Base-by-base conservation (phyloP, 2,797 vertebrate species). In the Acipenser ruthenus region DNA sequence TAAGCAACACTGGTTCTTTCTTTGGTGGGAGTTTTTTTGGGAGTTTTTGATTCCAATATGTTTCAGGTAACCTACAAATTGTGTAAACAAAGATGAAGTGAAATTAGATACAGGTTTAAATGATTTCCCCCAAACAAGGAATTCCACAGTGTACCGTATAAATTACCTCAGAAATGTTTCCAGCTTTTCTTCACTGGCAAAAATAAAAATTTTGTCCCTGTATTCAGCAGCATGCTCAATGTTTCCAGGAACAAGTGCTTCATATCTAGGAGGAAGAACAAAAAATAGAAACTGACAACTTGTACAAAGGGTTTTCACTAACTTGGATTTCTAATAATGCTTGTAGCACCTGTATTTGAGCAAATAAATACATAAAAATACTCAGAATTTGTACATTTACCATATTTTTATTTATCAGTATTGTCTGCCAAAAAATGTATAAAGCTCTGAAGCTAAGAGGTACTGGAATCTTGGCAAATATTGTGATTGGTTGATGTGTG, bases 1-100 rank as follows among this genome's bases (percentile, higher is more conserved):
- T 94, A 70, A 96, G 86, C n/a, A 73, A 55, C 13, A 94, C 52
- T 11, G 93, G 90, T 12, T 93, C 88, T 78, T 86, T 89, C 69
- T 88, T 69, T 1, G 96, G 95, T 67, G 94, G 96, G 60, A 95
- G 84, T 86, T 98, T 98, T 66, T 48, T 49, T 12, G 96, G 94
- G 69, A 97, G 88, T 74, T 81, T 93, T 78, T 92, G 89, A 72
- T 94, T 75, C 84, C 91, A 93, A 71, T 96, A 98, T 58, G 78
- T 86, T 79, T 91, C 82, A 74, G 97, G 95, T 68, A 71, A 76
- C 79, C 97, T 99, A 60, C 72, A 37, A 72, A 78, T 37, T 65
- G 47, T 60, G 75, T 72, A 75, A 69, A 65, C n/a, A 50, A 73
- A 68, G 72, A 62, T 65, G 10, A 60, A 71, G 48, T 66, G 69